A percentile compares a stretch with the other conserved stretches of the same genome.
Conservation (phyloP, 1,140 invertebrate genomes). For the Lanistes nyassanus region DNA sequence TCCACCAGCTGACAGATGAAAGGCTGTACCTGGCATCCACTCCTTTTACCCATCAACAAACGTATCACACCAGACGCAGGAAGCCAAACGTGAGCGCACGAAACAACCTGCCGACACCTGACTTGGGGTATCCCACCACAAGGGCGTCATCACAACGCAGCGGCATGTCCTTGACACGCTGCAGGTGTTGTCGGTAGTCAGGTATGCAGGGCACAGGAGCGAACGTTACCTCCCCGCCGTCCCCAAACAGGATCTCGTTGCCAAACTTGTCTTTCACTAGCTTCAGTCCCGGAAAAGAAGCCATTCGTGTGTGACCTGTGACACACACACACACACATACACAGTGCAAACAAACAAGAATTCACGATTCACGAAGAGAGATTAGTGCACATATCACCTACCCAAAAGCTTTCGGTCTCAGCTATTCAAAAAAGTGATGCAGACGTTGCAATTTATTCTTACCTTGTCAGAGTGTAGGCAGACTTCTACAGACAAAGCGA, state of each 20-base stretch:
- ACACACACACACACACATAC: not conserved
- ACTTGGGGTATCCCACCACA: not conserved
- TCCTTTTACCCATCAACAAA: no score
- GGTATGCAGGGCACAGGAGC: not conserved
- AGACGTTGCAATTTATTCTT: no score
- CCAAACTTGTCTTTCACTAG: conserved; percentile 4
- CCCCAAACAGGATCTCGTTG: conserved; percentile 9
- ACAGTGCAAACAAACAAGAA: not conserved
- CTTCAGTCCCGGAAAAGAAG: not conserved
- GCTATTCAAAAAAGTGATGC: no score
- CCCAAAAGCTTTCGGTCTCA: no score
- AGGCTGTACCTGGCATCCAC: no score
- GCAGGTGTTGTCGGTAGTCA: not conserved
- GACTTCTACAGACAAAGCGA: no score
- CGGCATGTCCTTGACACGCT: not conserved
- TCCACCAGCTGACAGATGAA: no score
- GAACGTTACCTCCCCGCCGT: not conserved
- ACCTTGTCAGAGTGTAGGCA: no score
- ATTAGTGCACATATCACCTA: no score
- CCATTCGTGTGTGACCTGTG: not conserved
- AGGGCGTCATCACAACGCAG: not conserved
- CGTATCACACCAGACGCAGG: no score
- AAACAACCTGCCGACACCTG: no score
- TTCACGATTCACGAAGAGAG: not conserved
- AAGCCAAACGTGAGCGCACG: no score